These are phyloP conservation scores for Drosophila pandora DNA, from an alignment of 1,140 invertebrate genomes.

Conservation along the genomic window DNA sequence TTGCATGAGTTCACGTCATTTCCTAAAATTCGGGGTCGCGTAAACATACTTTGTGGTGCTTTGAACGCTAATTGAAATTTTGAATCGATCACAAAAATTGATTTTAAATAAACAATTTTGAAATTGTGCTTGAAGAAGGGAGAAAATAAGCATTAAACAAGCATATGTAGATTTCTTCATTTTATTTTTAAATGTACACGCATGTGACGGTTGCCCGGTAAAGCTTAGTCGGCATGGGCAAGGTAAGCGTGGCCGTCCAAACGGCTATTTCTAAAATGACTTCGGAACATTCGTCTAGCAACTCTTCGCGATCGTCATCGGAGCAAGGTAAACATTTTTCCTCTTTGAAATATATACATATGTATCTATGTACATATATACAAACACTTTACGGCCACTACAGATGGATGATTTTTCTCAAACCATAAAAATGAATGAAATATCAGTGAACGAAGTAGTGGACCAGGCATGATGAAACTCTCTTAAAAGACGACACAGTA, in stretches of 20 bases:
- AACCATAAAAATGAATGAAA: conserved; percentile 58
- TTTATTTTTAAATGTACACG: not conserved
- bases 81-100: too few relatives aligned
- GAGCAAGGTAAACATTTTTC: conserved; percentile 74
- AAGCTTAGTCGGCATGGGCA: conserved; percentile 35
- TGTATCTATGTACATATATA: too few relatives aligned
- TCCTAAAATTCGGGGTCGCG: not conserved
- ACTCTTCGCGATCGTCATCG: conserved; percentile 74
- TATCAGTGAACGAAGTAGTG: not conserved
- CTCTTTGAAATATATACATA: not conserved
- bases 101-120: too few relatives aligned
- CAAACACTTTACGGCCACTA: too few relatives aligned
- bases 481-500: too few relatives aligned
- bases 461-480: not conserved
- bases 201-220: not conserved
- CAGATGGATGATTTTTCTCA: conserved; percentile 21
- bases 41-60: not conserved
- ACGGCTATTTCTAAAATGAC: conserved; percentile 79
- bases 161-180: not conserved
- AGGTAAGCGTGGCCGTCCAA: conserved; percentile 79
- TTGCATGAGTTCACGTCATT: not conserved
- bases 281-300: conserved; percentile 68
- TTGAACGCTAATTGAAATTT: not conserved
- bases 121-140: too few relatives aligned
- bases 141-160: not conserved